Evolutionary conservation across 2,797 vertebrate species (phyloP), one percentile per base, ranked within the genome.

Genomic region (Gorsachius magnificus): DNA sequence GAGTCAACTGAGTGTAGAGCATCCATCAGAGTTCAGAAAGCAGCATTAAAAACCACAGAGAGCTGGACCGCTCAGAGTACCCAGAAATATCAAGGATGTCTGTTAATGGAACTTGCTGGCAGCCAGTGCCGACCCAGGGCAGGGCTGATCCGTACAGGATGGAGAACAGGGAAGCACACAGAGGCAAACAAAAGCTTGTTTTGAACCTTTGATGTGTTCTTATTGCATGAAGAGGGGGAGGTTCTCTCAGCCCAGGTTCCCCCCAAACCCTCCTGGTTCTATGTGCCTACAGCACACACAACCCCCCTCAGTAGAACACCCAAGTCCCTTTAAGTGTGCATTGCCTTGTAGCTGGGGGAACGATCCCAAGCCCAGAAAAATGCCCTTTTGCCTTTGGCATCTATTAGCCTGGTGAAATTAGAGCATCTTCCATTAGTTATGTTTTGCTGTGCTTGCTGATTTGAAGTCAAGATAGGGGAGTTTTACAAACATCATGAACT

Each of bases 1-100:
- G 68, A 94, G 68, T n/a, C 80, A 50, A 11, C 10, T 3, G 8
- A 78, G 26, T 0, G 22, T 5, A 21, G 53, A 72, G 58, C 70
- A 41, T 51, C 46, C 70, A 13, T 33, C 33, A 24, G 87, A 22
- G 69, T 13, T 53, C 72, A 54, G 92, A 92, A 65, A 87, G 61
- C 68, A 45, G 24, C 93, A 83, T 91, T 94, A 94, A 75, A 95
- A 97, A n/a, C 90, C 94, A 69, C 91, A 80, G 88, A 31, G 70
- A 50, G 79, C 72, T 56, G 72, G 50, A 35, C 48, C 12, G 8
- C 22, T 79, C 43, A 1, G 35, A 36, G 50, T 19, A 46, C 70
- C 51, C 95, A 94, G 83, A 84, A 83, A 57, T 7, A 33, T 1
- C 81, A 50, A 61, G 46, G 63, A 5, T 15, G 33, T 8, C 53